Evolutionary conservation across 2,797 vertebrate species (phyloP).

Genomic region (Mus caroli): DNA sequence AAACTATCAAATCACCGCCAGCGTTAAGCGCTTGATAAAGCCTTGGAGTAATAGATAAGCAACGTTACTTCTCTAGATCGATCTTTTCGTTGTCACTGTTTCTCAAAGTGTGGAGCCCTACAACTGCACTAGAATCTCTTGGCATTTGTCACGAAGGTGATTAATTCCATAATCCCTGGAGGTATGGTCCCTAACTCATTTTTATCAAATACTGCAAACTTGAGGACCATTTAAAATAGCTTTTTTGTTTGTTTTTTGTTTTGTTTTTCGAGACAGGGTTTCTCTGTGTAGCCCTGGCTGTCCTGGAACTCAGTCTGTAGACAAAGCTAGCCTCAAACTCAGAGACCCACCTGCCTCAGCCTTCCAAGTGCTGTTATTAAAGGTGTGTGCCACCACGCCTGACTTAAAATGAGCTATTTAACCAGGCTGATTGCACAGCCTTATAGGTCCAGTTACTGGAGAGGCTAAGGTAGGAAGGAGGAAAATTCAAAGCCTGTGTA

Average conservation of each 20-base stretch:
- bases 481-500: not conserved
- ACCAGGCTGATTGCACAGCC: not conserved
- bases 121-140: not conserved
- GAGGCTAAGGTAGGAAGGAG: not conserved
- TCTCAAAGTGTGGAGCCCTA: slow-evolving; percentile 18
- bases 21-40: slow-evolving; percentile 33
- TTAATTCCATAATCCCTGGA: not conserved
- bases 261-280: not conserved
- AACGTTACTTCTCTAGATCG: slow-evolving; percentile 12
- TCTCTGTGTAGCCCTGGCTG: not conserved
- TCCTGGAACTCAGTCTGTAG: not conserved
- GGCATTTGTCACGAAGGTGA: not conserved
- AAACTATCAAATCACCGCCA: not conserved
- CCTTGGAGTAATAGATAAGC: slow-evolving; percentile 24
- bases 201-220: slow-evolving; percentile 30
- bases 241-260: not conserved
- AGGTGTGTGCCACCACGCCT: not conserved
- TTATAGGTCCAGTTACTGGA: not conserved
- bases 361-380: not conserved
- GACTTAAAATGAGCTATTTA: slow-evolving; percentile 45
- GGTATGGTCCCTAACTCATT: not conserved
- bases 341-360: not conserved
- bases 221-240: slow-evolving; percentile 59
- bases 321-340: not conserved
- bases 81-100: slow-evolving; percentile 7